Evolutionary conservation across 2,797 vertebrate genomes (phyloP), one percentile per base, ranked within the genome.

Genomic region (Lutjanus argentimaculatus): DNA sequence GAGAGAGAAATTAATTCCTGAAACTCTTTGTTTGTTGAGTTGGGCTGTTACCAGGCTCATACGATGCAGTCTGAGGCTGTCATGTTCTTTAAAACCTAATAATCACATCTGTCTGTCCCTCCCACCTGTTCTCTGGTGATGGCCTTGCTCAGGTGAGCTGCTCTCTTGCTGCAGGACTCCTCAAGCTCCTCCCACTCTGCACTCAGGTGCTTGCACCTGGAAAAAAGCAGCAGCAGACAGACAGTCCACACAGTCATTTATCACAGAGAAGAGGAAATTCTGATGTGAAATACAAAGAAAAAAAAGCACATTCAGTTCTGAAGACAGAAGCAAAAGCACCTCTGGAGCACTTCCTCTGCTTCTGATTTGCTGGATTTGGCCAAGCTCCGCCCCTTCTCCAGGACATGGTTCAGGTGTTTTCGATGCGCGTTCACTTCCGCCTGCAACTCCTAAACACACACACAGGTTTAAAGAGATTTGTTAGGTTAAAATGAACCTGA

Each of bases 61-160:
- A 30, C 25, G 25, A 30, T 30, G 25, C 2, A 46, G 48, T 17
- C 48, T 49, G 48, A 49, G 2, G 48, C 15, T 8, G 48, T 1
- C 21, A 7, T 25, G 22, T 16, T 15, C 22, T 56, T 42, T 59
- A 17, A 61, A 61, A 63, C 4, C 3, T 13, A 51, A 15, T 9
- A 67, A 6, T 25, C 7, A 8, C 1, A 13, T 8, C 3, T 42
- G 11, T 69, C 13, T 55, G 8, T 14, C 22, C n/a, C 43, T 17
- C 71, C 71, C 51, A 98, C 97, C 97, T 97, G 95, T 72, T 97
- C 96, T 82, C 96, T 93, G 69, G 87, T 90, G 52, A 96, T 82
- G 0, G 95, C 96, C 42, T 94, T 95, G 85, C 95, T 96, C 71
- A 98, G 94, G 76, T 95, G 86, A 57, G 75, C 92, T 59, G 95